Evolutionary conservation across 2,888 invertebrate species (phyloP), one percentile per base, ranked within the genome.

Genomic region (Erebia epiphron): DNA sequence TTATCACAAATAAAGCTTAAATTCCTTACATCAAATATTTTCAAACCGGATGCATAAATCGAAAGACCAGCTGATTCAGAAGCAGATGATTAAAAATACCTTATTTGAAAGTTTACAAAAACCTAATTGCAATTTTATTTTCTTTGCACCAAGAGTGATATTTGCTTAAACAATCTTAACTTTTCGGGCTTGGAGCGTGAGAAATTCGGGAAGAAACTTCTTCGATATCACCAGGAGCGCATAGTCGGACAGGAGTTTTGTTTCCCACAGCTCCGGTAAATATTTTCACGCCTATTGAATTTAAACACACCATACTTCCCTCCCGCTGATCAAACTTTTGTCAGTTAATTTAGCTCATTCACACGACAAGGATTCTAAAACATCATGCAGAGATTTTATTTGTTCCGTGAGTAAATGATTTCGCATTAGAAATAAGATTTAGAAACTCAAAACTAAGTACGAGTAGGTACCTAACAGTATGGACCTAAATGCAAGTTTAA

Each of bases 151-250:
- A 84, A 76, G 78, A 82, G 73, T 73, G 63, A 80, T 43, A 79
- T 78, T 80, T 41, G 46, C 43, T 43, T 74, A 18, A 9, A 52
- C 21, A 67, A 50, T 13, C 52, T 73, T 73, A 16, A 41, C 7
- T 75, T 80, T 82, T 81, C 79, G 84, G 81, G 84, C 85, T 86
- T 86, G 85, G 85, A 92, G 86, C 92, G 93, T 93, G 93, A 93
- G 93, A 93, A 93, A 90, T 92, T 92, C 90, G 89, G 92, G 91
- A 91, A 90, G 87, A 87, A 91, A 91, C 89, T 89, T 91, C 92
- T 93, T 91, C 88, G 83, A 81, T 81, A 76, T 69, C 89, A 93
- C 92, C 81, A 92, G 92, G 93, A 80, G 71, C 69, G 68, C 86
- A 92, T 86, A 78, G 60, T n/a, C 56, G 35, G n/a, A 46, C 66